Evolutionary conservation across 1,140 invertebrate species (phyloP).

Genomic region (Drosophila kepulauana): DNA sequence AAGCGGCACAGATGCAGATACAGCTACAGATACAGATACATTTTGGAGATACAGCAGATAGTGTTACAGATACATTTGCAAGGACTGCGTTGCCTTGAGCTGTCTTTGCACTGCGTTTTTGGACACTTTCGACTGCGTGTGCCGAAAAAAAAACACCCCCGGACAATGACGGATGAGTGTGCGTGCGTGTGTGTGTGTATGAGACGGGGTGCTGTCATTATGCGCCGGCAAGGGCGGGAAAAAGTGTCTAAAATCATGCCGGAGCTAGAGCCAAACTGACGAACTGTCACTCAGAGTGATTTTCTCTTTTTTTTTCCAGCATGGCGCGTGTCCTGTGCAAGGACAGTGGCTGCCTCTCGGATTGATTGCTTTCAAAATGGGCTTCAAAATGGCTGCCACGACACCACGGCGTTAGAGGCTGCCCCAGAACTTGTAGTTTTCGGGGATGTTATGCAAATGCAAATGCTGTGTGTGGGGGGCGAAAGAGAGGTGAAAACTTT

Average conservation of each 20-base stretch:
- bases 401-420: conserved; percentile 11
- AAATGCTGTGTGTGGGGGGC: background rate
- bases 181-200: conserved; percentile 9
- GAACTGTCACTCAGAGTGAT: conserved; percentile 77
- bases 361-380: conserved; percentile 78
- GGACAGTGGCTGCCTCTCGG: conserved; percentile 31
- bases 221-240: conserved; percentile 59
- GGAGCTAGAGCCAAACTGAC: conserved; percentile 57
- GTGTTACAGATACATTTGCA: conserved; percentile 21
- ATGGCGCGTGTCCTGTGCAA: conserved; percentile 50
- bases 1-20: conserved; percentile 6
- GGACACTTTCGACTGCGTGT: conserved; percentile 68
- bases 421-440: background rate
- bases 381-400: conserved; percentile 46
- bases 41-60: background rate
- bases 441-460: conserved; percentile 38
- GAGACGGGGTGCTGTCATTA: conserved; percentile 62
- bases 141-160: conserved; percentile 56
- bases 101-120: conserved; percentile 74
- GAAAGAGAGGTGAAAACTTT: conserved; percentile 19
- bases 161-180: conserved; percentile 78
- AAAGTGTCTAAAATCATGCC: conserved; percentile 71
- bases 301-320: conserved; percentile 43
- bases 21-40: conserved; percentile 21
- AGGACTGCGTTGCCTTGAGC: conserved; percentile 65